phyloP scores from a whole-genome alignment of 2,888 invertebrate genomes.

The Ennomos erosarius region DNA sequence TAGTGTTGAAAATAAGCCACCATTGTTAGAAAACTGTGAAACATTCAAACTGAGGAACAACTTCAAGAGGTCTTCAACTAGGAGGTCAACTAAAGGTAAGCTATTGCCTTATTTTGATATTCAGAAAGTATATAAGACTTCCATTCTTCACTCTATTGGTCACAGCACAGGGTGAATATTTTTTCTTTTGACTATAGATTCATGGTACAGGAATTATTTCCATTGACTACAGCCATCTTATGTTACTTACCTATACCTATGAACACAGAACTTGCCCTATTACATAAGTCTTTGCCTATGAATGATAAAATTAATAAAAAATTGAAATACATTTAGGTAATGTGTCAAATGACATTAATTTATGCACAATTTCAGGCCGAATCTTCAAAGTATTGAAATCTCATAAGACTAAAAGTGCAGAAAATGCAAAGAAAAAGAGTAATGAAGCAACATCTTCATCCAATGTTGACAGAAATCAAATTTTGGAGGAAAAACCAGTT shows the following conservation, averaged over 20 bases:
- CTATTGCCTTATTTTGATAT: neutral
- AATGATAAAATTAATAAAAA: too few relatives aligned
- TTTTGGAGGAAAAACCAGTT: slow-evolving; percentile 24
- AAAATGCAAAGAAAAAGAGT: slow-evolving; percentile 47
- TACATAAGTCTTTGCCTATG: too few relatives aligned
- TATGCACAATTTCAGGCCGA: slow-evolving; percentile 56
- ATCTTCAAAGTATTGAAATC: slow-evolving; percentile 74
- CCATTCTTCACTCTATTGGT: too few relatives aligned
- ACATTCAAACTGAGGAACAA: slow-evolving; percentile 75
- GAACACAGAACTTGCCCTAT: too few relatives aligned
- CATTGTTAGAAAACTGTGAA: slow-evolving; percentile 74
- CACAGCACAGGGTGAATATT: too few relatives aligned
- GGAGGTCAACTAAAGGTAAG: slow-evolving; percentile 73
- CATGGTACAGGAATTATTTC: too few relatives aligned
- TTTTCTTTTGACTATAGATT: too few relatives aligned
- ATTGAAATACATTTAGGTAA: too few relatives aligned
- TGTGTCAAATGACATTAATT: too few relatives aligned
- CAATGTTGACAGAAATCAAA: slow-evolving; percentile 7
- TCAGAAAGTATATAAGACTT: too few relatives aligned
- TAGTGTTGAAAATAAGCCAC: slow-evolving; percentile 51
- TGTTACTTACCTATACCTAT: too few relatives aligned
- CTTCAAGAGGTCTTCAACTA: slow-evolving; percentile 75
- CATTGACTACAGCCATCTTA: too few relatives aligned
- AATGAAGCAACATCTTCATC: slow-evolving; percentile 32
- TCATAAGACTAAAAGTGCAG: slow-evolving; percentile 59